Base-by-base conservation (phyloP, 2,888 invertebrate genomes). In the Cloeon dipterum region DNA sequence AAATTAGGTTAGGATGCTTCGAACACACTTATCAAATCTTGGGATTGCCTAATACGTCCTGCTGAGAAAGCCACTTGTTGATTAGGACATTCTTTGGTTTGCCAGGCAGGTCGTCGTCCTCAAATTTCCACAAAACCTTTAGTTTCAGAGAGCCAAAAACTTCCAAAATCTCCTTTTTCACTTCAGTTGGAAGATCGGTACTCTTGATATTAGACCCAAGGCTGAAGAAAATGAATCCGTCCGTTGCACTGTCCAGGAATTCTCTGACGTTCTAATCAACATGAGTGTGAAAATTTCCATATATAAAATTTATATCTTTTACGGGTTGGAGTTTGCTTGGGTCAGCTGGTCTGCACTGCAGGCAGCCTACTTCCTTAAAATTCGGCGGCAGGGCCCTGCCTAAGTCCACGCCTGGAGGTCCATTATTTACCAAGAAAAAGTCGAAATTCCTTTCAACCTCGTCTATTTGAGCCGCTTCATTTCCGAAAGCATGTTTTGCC, bases 131-230 rank as follows among this genome's bases (percentile, higher is more conserved):
- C 4, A 62, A 36, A 0, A 62, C 55, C 3, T 61, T 66, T 42
- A 72, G 67, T 42, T 72, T 68, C 0, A 74, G 46, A 39, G 58
- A 60, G 2, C 61, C 53, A 34, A 76, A 66, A 3, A 62, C 63
- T 36, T 65, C 63, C 10, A 67, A 51, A 25, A 76, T 60, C 1
- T 56, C 60, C 16, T 59, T 49, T 17, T 58, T 53, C 41, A 60
- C 65, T 2, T 63, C 59, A 0, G 48, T 45, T 0, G 65, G 59
- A 39, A 74, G 49, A 42, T 68, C 58, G 8, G 59, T 53, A 39
- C 63, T 62, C 38, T 61, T 56, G 0, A 69, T 55, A 42, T 67
- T 65, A 1, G 70, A 66, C 2, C 71, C 72, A 47, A 72, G 61
- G 44, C 64, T 68, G 44, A 69, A 61, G 42, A 64, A 65, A 2